These are phyloP conservation scores for Oscheius sp. DNA, from an alignment of 2,888 invertebrate species.

Conservation along the genomic window DNA sequence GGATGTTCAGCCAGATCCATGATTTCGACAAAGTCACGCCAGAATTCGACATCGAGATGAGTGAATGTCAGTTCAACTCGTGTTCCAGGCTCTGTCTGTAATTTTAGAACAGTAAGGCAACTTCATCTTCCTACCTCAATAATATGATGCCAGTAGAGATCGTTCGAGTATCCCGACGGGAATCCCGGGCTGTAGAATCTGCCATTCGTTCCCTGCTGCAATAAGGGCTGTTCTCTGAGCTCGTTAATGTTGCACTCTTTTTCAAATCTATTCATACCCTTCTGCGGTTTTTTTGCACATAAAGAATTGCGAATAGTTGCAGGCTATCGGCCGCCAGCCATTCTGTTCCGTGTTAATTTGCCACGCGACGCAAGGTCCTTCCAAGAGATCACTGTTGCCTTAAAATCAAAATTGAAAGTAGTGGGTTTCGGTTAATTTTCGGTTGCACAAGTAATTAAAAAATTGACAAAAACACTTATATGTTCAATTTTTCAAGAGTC, in stretches of 20 bases:
- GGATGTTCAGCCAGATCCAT: not conserved
- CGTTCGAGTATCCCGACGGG: not conserved
- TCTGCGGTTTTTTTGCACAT: constrained; percentile 23
- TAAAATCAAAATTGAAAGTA: not conserved
- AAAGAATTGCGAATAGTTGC: constrained; percentile 30
- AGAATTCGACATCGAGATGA: constrained; percentile 20
- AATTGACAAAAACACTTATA: too few relatives aligned
- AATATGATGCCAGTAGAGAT: constrained; percentile 14
- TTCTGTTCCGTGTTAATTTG: constrained; percentile 20
- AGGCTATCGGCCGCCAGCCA: constrained; percentile 30
- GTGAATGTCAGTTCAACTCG: constrained; percentile 13
- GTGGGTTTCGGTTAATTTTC: not conserved
- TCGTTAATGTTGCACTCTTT: too few relatives aligned
- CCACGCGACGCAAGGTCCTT: constrained; percentile 28
- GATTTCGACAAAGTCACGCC: constrained; percentile 15
- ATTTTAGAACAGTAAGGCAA: not conserved
- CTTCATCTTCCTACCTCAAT: constrained; percentile 1
- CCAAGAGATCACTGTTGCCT: constrained; percentile 3
- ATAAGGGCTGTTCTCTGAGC: not conserved
- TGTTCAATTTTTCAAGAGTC: too few relatives aligned
- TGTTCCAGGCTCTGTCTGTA: constrained; percentile 9
- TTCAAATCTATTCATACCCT: constrained; percentile 2
- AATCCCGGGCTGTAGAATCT: constrained; percentile 11
- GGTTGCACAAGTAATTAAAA: too few relatives aligned
- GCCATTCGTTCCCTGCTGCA: constrained; percentile 8